These are phyloP conservation scores for Aphelinus certus DNA, from an alignment of 1,140 invertebrate species.

Conservation along the genomic window DNA sequence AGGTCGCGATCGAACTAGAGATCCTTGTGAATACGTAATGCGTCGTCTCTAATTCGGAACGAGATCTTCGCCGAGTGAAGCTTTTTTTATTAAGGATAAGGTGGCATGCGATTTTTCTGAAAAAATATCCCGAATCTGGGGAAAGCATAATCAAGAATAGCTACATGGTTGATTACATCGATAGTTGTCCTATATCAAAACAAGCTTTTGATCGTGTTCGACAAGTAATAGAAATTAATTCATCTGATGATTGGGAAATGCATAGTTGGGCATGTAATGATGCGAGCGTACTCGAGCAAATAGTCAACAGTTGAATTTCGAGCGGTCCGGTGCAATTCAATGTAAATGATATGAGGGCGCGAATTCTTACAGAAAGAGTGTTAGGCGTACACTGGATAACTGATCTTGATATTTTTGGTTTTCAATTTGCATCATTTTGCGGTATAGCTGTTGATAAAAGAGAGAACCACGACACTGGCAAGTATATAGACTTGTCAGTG, in stretches of 20 bases:
- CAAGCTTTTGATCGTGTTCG: constrained; percentile 43
- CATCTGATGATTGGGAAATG: background rate
- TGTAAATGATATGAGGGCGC: too few relatives aligned
- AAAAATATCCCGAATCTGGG: constrained; percentile 43
- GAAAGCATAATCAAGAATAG: constrained; percentile 45
- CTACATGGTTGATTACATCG: constrained; percentile 58
- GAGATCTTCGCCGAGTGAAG: constrained; percentile 50
- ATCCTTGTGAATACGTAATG: constrained; percentile 48
- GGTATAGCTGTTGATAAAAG: too few relatives aligned
- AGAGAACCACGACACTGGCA: too few relatives aligned
- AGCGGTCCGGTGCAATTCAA: too few relatives aligned
- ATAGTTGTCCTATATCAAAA: constrained; percentile 41
- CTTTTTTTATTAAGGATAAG: constrained; percentile 52
- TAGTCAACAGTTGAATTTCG: too few relatives aligned
- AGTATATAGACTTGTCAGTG: too few relatives aligned
- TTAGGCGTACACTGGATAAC: background rate
- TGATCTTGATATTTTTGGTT: background rate
- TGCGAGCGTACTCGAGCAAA: background rate
- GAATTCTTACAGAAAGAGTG: too few relatives aligned
- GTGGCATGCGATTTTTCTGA: constrained; percentile 47
- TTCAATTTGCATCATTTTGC: background rate
- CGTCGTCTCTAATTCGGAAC: constrained; percentile 53
- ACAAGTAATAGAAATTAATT: constrained; percentile 47
- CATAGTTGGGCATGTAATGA: constrained; percentile 23
- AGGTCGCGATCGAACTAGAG: constrained; percentile 23